Evolutionary conservation across 2,888 invertebrate genomes (phyloP).

Genomic region (Apamea crenata): DNA sequence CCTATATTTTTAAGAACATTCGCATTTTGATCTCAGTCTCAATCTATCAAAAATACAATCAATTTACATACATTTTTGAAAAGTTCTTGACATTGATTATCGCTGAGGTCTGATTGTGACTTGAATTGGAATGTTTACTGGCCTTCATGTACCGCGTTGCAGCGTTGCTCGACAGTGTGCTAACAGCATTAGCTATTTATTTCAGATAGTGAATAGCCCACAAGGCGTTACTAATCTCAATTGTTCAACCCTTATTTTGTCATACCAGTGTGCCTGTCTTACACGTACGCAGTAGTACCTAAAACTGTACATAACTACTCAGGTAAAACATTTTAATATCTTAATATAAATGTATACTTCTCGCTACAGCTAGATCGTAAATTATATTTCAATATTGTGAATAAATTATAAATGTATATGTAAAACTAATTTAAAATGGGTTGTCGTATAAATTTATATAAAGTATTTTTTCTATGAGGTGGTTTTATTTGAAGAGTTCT

Average conservation of each 20-base stretch:
- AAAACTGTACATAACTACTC: constrained; percentile 68
- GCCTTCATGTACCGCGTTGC: background rate
- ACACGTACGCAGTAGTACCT: constrained; percentile 67
- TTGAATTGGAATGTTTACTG: background rate
- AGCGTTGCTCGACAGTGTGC: background rate
- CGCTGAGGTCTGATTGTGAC: background rate
- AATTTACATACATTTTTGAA: too few species aligned
- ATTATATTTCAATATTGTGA: constrained; percentile 74
- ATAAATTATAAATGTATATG: constrained; percentile 71
- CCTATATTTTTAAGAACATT: too few species aligned
- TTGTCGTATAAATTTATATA: constrained; percentile 89
- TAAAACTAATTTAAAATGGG: constrained; percentile 80
- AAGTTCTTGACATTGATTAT: background rate
- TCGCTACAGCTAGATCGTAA: constrained; percentile 66
- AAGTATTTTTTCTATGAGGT: constrained; percentile 82
- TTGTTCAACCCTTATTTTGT: constrained; percentile 45
- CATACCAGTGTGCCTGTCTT: constrained; percentile 82
- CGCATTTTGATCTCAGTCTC: too few species aligned
- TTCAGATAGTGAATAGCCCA: constrained; percentile 15
- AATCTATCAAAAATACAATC: too few species aligned
- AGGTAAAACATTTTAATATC: constrained; percentile 51
- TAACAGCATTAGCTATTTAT: background rate
- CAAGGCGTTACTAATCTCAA: constrained; percentile 30
- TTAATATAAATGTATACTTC: constrained; percentile 68
- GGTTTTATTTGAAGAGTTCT: constrained; percentile 71